Evolutionary conservation across 2,888 invertebrate species (phyloP).

Genomic region (Leptothorax acervorum): DNA sequence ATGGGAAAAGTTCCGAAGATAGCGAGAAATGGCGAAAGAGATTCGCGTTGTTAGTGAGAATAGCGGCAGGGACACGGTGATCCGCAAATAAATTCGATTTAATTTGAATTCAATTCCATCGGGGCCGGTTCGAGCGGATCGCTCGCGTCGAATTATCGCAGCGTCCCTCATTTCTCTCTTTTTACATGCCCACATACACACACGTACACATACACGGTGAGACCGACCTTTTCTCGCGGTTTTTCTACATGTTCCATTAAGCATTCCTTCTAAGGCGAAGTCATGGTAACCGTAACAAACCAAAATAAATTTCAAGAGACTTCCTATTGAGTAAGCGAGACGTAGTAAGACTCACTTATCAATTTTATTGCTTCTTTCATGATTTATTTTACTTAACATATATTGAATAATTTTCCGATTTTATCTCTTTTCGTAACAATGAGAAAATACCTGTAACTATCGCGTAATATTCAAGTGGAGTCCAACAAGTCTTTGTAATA

Average conservation of each 20-base stretch:
- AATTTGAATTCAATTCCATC: conserved; percentile 60
- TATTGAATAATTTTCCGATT: neutral
- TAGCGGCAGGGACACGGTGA: conserved; percentile 40
- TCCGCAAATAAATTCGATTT: conserved; percentile 62
- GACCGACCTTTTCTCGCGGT: neutral
- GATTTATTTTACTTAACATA: neutral
- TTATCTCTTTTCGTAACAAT: neutral
- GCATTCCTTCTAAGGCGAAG: neutral
- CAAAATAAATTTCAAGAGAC: neutral
- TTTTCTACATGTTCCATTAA: conserved; percentile 24
- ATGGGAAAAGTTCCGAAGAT: conserved; percentile 41
- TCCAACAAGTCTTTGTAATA: too few species aligned
- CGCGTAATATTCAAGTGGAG: neutral
- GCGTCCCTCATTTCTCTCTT: conserved; percentile 34
- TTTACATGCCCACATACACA: neutral
- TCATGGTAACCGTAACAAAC: conserved; percentile 11
- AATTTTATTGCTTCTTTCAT: neutral
- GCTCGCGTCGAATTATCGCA: conserved; percentile 40
- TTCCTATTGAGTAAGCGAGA: neutral
- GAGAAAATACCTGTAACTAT: neutral
- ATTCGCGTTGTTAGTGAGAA: conserved; percentile 41
- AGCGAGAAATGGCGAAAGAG: conserved; percentile 36
- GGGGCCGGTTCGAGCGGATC: conserved; percentile 41
- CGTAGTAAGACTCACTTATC: neutral
- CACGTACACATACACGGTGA: neutral